Conservation (phyloP, 2,113 vertebrate genomes). For the Ictalurus furcatus region DNA sequence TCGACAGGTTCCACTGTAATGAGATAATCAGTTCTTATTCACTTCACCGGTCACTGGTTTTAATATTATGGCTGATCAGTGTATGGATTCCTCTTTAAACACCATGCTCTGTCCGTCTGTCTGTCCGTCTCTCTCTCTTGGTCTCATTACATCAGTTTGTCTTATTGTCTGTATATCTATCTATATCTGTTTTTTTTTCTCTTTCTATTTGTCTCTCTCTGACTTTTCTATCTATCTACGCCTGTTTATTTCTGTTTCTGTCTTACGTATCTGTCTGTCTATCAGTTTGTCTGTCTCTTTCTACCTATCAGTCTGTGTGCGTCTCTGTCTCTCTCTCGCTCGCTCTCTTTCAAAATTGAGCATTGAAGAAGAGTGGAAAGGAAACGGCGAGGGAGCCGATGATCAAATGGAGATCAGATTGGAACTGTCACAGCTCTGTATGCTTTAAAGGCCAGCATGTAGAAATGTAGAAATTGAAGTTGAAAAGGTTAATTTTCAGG, state of each 20-base stretch:
- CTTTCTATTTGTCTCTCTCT: background rate
- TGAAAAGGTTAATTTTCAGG: conserved; percentile 21
- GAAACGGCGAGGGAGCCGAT: background rate
- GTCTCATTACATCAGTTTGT: background rate
- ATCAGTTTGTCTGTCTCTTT: background rate
- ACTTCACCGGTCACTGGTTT: too few relatives aligned
- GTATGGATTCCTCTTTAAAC: too few relatives aligned
- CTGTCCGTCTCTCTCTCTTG: background rate
- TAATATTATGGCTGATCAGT: too few relatives aligned
- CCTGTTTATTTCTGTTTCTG: too few relatives aligned
- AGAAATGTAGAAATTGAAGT: conserved; percentile 13
- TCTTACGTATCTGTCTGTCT: background rate
- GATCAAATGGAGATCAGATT: background rate
- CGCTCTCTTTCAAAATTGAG: too few relatives aligned
- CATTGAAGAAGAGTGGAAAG: too few relatives aligned
- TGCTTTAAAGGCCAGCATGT: background rate
- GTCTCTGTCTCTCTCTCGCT: background rate
- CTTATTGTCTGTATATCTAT: background rate
- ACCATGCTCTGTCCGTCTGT: background rate
- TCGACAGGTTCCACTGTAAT: too few relatives aligned
- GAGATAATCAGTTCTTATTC: too few relatives aligned
- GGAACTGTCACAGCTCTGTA: background rate
- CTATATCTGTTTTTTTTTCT: background rate
- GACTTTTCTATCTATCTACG: background rate
- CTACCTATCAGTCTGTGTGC: background rate